Base-by-base conservation (phyloP, 2,113 vertebrate genomes). In the Anoura caudifer region DNA sequence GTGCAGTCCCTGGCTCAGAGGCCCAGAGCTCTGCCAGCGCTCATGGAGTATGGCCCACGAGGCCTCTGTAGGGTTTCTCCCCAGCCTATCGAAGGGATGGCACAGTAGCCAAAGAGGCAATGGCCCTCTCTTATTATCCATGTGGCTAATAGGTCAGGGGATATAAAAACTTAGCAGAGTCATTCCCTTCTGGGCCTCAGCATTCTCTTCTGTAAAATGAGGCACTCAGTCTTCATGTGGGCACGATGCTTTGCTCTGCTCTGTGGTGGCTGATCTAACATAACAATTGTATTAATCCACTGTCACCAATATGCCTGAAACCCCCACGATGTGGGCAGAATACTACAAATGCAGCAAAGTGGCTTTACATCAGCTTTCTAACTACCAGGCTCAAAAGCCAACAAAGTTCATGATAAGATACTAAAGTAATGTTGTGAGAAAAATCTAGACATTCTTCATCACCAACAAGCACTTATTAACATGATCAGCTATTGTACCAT, bases 71-170 rank as follows among this genome's bases (percentile, higher is more conserved):
- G 72, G 28, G 31, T n/a, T 45, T 13, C 52, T 56, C 24, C 22
- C 26, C 20, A 54, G 47, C 19, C 26, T 10, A 26, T 5, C 1
- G 7, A 41, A 63, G 43, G 41, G 33, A 50, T 8, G n/a, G 36
- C 0, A 0, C 0, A 5, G 19, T 52, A 28, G 36, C 33, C 52
- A 7, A 38, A 38, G 15, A 10, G 50, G 26, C 19, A 31, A 11
- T 0, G 7, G 28, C 31, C 7, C 28, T 41, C 7, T 36, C 52
- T 54, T 43, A 33, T 7, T 65, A 43, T 36, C n/a, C 38, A 3
- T 50, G 16, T 22, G 13, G 5, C 16, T 65, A 45, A 12, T 12
- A 31, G 81, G n/a, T 79, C 63, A 50, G 20, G 36, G 10, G 28
- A n/a, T n/a, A 17, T 72, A n/a, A 63, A 59, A 50, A 22, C 56